Base-by-base conservation (phyloP, 2,888 invertebrate genomes). In the Cantharis rustica region DNA sequence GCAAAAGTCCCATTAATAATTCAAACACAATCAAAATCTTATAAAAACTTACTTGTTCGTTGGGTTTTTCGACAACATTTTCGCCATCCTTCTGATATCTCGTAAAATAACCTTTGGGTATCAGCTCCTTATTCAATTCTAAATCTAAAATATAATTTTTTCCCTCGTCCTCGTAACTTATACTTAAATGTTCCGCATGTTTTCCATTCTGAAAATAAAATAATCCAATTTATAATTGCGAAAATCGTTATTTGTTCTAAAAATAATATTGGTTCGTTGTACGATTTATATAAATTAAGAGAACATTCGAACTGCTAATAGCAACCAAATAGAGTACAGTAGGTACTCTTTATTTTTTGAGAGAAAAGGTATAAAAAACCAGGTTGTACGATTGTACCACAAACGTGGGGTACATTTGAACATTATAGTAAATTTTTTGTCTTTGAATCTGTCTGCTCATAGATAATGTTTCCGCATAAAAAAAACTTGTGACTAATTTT, bases 111-210 rank as follows among this genome's bases (percentile, higher is more conserved):
- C 92, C 91, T 76, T 90, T 91, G 0, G 95, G 90, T 79, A 95
- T 90, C 81, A 95, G 90, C 82, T 93, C 92, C 83, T 92, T 91
- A 88, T 95, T 95, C 85, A 95, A 89, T 83, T 91, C 90, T 76
- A 95, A 90, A 86, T 95, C 94, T 82, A 95, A 89, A 74, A 93
- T 87, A 82, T 92, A 91, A 80, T 92, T 90, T 85, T 92, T 90
- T 68, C 93, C 93, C 82, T 93, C 92, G 79, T 94, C 88, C 81
- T 91, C 90, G 84, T 95, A 90, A 71, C 90, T 92, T 84, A 95
- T 89, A 80, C 92, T 92, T 86, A 93, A 84, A 84, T 91, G 88
- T 79, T 91, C 89, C 68, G 88, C 83, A 85, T 92, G 92, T 69
- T 87, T 88, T 75, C 88, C 89, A 91, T 91, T 87, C 78, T 90